Conservation (phyloP, 2,888 invertebrate genomes). For the Cheilosia pagana region DNA sequence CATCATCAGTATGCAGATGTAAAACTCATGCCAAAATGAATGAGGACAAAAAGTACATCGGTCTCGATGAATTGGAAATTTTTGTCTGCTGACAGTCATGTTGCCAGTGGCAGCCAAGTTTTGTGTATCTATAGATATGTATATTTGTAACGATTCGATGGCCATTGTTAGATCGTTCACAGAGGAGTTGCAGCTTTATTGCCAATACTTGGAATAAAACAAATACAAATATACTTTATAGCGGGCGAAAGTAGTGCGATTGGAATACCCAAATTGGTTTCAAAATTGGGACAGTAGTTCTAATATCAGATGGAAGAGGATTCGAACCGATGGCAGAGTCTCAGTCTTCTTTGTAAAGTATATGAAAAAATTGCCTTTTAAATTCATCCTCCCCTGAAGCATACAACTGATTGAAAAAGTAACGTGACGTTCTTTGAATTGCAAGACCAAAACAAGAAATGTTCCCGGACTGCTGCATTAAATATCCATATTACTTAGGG, state of each 20-base stretch:
- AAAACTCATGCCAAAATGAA: constrained; percentile 32
- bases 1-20: constrained; percentile 47
- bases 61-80: constrained; percentile 52
- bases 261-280: not conserved
- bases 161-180: constrained; percentile 12
- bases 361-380: too few relatives aligned
- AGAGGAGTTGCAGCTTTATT: constrained; percentile 6
- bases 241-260: not conserved
- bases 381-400: too few relatives aligned
- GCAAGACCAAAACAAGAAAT: not conserved
- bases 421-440: not conserved
- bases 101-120: not conserved
- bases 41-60: constrained; percentile 33
- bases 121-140: not conserved
- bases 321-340: too few relatives aligned
- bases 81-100: constrained; percentile 20
- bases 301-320: too few relatives aligned
- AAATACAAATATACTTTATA: constrained; percentile 3
- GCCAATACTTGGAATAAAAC: constrained; percentile 5
- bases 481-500: not conserved
- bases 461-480: not conserved
- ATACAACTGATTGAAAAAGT: not conserved
- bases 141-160: not conserved
- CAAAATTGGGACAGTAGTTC: too few relatives aligned
- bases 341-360: too few relatives aligned